A percentile compares a stretch with the other conserved stretches of the same genome.
phyloP scores from a whole-genome alignment of 2,113 vertebrate species.

The Gallinago jamesoni region DNA sequence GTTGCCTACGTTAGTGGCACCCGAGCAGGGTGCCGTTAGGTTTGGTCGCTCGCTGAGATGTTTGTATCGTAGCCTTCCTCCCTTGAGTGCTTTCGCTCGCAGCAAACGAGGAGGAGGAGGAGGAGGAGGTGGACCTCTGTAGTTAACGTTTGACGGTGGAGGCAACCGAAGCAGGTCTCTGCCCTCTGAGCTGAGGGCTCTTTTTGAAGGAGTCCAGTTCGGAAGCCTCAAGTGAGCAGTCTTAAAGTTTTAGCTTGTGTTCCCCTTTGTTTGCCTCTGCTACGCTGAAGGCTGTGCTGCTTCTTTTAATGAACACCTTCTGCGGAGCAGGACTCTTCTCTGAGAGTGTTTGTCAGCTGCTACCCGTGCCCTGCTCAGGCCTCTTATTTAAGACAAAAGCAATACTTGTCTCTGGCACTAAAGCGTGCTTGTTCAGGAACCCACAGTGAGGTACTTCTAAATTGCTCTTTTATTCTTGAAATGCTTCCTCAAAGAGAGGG shows the following conservation, averaged over 20 bases:
- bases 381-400: background rate
- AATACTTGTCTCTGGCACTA: background rate
- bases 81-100: background rate
- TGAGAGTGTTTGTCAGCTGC: background rate
- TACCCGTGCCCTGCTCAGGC: background rate
- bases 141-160: background rate
- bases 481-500: background rate
- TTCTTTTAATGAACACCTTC: background rate
- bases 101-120: background rate
- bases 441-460: background rate
- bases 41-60: accelerated
- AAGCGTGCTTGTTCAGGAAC: background rate
- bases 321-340: background rate
- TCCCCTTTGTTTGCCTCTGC: background rate
- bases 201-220: background rate
- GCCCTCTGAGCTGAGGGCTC: background rate
- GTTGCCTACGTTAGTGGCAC: background rate
- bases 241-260: background rate
- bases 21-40: accelerated
- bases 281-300: background rate
- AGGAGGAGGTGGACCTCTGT: background rate
- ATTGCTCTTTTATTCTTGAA: background rate
- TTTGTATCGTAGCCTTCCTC: background rate
- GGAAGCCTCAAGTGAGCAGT: background rate
- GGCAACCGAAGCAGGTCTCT: background rate